Evolutionary conservation across 2,888 invertebrate species (phyloP), one percentile per base, ranked within the genome.

Genomic region (Pediacus dermestoides): DNA sequence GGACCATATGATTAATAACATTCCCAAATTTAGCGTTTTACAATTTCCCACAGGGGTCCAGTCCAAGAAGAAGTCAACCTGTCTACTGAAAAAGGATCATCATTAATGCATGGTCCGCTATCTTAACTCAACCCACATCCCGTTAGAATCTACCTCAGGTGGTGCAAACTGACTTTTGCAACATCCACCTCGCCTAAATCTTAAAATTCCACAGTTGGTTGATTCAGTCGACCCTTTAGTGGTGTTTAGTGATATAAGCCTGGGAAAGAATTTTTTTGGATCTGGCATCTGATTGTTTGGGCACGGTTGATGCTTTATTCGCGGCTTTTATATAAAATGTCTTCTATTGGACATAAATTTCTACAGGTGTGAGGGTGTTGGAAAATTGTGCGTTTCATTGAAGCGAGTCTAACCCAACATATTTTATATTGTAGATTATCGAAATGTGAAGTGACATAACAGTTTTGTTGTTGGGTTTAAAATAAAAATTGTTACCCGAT

Each of bases 261-360:
- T 46, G 45, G 48, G 48, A 46, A 48, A 45, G 42, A 41, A 43
- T 43, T 35, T n/a, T n/a, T 38, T 37, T 30, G 44, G 46, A 46
- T 42, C 50, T 48, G 28, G 38, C 13, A 25, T 26, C 7, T 40
- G 44, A 46, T 50, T 48, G 50, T 48, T 46, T 16, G 26, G 31
- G 42, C 48, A 48, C 50, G 48, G 44, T 46, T 48, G 46, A 39
- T 37, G 45, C 50, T 50, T 51, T 52, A 55, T 55, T 52, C 52
- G 54, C 54, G 54, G 44, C 54, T 54, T 42, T 51, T 51, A 52
- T 52, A 52, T 52, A 51, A 55, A 54, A 50, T n/a, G n/a, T n/a
- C n/a, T n/a, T n/a, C n/a, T n/a, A n/a, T n/a, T n/a, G n/a, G n/a
- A n/a, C n/a, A n/a, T n/a, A n/a, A n/a, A n/a, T n/a, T n/a, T n/a